A percentile compares a stretch with the other conserved stretches of the same genome.
Conservation (phyloP, 1,140 invertebrate genomes). For the Heliconius nattereri region DNA sequence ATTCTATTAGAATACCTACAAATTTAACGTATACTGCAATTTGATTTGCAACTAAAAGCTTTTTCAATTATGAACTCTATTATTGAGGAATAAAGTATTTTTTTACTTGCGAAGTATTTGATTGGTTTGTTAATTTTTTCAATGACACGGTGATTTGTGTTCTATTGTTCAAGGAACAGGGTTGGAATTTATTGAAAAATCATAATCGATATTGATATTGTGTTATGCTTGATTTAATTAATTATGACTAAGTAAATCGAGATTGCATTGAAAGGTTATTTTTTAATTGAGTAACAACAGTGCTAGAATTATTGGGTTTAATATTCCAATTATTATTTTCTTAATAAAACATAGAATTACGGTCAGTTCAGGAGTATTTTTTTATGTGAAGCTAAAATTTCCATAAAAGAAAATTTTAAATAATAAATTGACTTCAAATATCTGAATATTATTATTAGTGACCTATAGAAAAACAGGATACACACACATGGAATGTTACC, state of each 20-base stretch:
- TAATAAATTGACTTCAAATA: too few relatives aligned
- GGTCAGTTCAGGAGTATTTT: too few relatives aligned
- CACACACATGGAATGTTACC: too few relatives aligned
- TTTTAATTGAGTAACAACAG: too few relatives aligned
- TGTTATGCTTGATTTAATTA: background rate
- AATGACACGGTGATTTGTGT: background rate
- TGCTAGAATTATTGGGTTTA: too few relatives aligned
- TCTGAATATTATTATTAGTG: too few relatives aligned
- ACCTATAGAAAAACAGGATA: too few relatives aligned
- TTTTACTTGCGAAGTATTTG: conserved; percentile 10
- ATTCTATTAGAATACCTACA: conserved; percentile 31
- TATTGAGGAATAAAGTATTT: conserved; percentile 16
- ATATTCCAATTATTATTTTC: too few relatives aligned
- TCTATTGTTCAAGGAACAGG: background rate
- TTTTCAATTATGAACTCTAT: conserved; percentile 29
- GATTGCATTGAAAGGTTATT: background rate
- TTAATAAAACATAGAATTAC: too few relatives aligned
- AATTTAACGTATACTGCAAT: conserved; percentile 44
- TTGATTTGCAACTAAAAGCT: conserved; percentile 28
- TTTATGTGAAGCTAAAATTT: too few relatives aligned
- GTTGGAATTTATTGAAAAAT: background rate
- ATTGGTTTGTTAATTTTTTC: background rate
- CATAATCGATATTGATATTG: background rate
- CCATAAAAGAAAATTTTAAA: too few relatives aligned
- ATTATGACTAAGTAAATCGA: background rate